Conservation (phyloP, 2,797 vertebrate species). For the Helarctos malayanus region DNA sequence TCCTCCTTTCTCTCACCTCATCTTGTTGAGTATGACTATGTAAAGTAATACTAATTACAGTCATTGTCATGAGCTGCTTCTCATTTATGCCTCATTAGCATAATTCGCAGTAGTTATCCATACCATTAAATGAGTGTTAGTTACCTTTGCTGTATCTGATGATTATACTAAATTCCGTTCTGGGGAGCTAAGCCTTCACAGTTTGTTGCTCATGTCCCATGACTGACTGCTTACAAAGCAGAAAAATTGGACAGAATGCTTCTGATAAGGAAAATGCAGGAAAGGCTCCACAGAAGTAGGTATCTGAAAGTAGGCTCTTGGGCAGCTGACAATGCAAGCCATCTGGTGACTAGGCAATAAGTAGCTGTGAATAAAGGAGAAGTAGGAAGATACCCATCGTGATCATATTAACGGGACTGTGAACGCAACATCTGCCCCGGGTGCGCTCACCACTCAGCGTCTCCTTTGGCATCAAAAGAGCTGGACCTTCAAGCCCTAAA, state of each 20-base stretch:
- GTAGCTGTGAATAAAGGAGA: neutral
- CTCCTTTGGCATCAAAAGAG: neutral
- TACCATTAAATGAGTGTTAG: neutral
- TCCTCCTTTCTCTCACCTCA: conserved; percentile 49
- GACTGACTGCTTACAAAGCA: neutral
- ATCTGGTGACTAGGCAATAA: neutral
- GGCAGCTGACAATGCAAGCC: neutral
- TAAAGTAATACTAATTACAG: conserved; percentile 54
- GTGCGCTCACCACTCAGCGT: neutral
- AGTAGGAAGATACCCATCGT: neutral
- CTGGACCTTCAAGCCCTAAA: neutral
- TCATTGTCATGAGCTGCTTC: conserved; percentile 44
- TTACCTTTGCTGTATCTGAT: neutral
- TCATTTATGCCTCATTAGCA: conserved; percentile 41
- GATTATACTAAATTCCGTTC: conserved; percentile 1
- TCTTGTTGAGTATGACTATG: neutral
- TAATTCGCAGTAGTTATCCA: neutral
- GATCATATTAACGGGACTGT: neutral
- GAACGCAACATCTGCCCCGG: accelerated
- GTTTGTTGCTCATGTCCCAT: neutral
- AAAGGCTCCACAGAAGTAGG: neutral
- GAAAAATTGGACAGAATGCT: conserved; percentile 1
- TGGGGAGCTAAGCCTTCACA: conserved; percentile 46
- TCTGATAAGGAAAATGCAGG: neutral
- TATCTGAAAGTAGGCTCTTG: neutral